These are phyloP conservation scores for Smutsia gigantea DNA, from an alignment of 2,797 vertebrate genomes.

Conservation along the genomic window DNA sequence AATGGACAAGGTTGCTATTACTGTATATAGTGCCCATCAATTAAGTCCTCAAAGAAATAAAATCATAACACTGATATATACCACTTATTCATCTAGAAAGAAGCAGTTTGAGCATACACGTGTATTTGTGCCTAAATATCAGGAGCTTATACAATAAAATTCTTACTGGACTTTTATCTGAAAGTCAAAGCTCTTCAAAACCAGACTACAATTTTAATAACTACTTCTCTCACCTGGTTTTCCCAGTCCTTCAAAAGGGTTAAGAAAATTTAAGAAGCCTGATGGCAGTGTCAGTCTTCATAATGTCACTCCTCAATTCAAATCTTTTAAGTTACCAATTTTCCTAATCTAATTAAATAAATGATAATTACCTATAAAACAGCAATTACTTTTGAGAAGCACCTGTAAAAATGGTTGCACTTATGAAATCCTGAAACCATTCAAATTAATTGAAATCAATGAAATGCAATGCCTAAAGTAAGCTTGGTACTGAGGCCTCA, in stretches of 20 bases:
- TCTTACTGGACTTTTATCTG: background rate
- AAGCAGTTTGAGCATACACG: background rate
- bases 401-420: background rate
- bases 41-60: slow-evolving; percentile 26
- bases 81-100: background rate
- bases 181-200: background rate
- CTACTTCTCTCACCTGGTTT: background rate
- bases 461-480: background rate
- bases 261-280: background rate
- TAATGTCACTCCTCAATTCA: slow-evolving; percentile 14
- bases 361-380: slow-evolving; percentile 58
- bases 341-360: slow-evolving; percentile 51
- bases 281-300: background rate
- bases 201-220: background rate
- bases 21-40: background rate
- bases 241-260: background rate
- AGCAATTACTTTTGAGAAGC: slow-evolving; percentile 54
- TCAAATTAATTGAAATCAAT: slow-evolving; percentile 42
- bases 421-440: background rate
- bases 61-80: background rate
- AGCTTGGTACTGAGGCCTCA: background rate
- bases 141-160: background rate
- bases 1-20: background rate
- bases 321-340: slow-evolving; percentile 36
- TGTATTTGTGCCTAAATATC: background rate